Evolutionary conservation across 2,888 invertebrate genomes (phyloP), one percentile per base, ranked within the genome.

Genomic region (Drosophila suboccidentalis): DNA sequence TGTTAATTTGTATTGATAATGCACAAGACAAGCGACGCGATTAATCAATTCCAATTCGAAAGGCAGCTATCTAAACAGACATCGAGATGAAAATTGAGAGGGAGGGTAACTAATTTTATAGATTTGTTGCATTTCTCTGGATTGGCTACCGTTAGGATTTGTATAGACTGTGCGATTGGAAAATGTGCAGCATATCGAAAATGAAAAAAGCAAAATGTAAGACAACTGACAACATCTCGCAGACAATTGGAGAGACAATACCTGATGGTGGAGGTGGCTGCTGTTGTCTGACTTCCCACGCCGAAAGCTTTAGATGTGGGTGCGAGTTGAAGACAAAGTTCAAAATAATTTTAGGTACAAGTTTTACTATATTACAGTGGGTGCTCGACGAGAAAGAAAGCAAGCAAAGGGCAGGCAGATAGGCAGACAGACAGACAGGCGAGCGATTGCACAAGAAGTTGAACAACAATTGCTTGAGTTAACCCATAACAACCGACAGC

Each of bases 331-430:
- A 66, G 68, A 82, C 66, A 75, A 72, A 87, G 84, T 89, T 87
- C 84, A 89, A 85, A 89, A 89, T 87, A 84, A 85, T 85, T 85
- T 89, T 66, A 78, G 87, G 55, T 44, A 57, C 55, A 34, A 22
- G 57, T 71, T 74, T 83, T 87, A 67, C 46, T 22, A 46, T 57
- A 44, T 75, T 78, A 78, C 80, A 75, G 76, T 76, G 76, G 76
- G 76, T 79, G 79, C 69, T 59, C 78, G 68, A 34, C 55, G 55
- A 44, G 15, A 49, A 58, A 43, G 59, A 60, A 69, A 66, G 61
- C 60, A 63, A 36, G 39, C 13, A 58, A 68, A 69, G 61, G 59
- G 49, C 34, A 50, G 13, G n/a, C 34, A 22, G 22, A 58, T 41
- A 34, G 11, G 2, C 1, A 34, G 59, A 44, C 34, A 50, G 13